Evolutionary conservation across 1,140 invertebrate species (phyloP), one percentile per base, ranked within the genome.

Genomic region (Aphidius gifuensis): DNA sequence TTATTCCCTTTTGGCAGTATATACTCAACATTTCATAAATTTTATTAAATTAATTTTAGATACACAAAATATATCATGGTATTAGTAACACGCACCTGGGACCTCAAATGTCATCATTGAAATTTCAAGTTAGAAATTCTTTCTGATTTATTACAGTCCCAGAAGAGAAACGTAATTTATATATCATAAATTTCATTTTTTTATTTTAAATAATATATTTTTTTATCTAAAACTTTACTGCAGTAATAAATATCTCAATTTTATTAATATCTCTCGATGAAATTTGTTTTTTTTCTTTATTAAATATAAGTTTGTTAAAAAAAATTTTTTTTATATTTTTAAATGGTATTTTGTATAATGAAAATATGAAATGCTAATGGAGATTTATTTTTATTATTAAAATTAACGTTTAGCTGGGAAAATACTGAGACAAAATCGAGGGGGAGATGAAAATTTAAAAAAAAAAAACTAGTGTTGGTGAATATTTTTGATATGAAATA

Each of bases 401-500:
- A 32, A 48, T 39, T 32, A 49, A 58, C 45, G 48, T n/a, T 47
- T 32, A 58, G 47, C 6, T 45, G 1, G 21, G 42, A 61, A 47
- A 39, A 53, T 51, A 48, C 32, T 57, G 38, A 5, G 40, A 63
- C 43, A 43, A 9, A 44, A 40, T 5, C 16, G 23, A 9, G n/a
- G 48, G 16, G 8, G 40, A 45, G 21, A 58, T 9, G 21, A 39
- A 58, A 39, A 38, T 49, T 55, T 55, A 55, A 23, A 32, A 32
- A 2, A 23, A 23, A 32, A 32, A 32, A 1, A 32, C 2, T 32
- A 54, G 49, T 39, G 44, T 44, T 23, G 55, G 23, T 53, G 11
- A 7, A 56, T 66, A 68, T 67, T 64, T 61, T 60, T 68, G 70
- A 71, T 70, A 64, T 64, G 64, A 70, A 71, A 74, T 67, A 71